Evolutionary conservation across 1,140 invertebrate species (phyloP), one percentile per base, ranked within the genome.

Genomic region (Tetragonula clypearis): DNA sequence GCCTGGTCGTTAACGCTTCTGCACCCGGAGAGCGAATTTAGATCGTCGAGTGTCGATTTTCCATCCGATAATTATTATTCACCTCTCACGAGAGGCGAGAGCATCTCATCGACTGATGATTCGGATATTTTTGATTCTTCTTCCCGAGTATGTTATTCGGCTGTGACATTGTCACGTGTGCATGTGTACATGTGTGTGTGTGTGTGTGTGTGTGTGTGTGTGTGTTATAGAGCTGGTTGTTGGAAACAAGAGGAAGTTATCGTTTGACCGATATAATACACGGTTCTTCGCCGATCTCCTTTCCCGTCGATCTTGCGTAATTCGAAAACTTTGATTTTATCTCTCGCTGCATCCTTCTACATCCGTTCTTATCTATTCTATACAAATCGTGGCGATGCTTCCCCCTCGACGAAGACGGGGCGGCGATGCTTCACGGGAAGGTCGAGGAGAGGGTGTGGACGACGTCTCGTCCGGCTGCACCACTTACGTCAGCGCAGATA

Each of bases 401-500:
- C 14, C 21, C 26, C 12, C 11, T 21, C 56, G 0, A 17, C 49
- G 11, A 55, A 17, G 69, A 19, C 8, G 5, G 66, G 23, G 49
- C 79, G 68, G 49, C 79, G 68, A 86, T 87, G 85, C 82, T 88
- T 82, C 84, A 86, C 75, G 84, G 87, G 77, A 49, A 49, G 84
- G 81, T 80, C 79, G 74, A 53, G 58, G 58, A 53, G 30, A 62
- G 55, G 19, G 58, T 56, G 66, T 66, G 58, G 53, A 65, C 23
- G 30, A 58, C 49, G 21, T 74, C 77, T 68, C 69, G 55, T 71
- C 53, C 60, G 68, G 53, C 21, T 75, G 86, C 69, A 65, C 68
- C 85, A 89, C 81, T 88, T 86, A 89, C 78, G 87, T 81, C 87
- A 86, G 53, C 73, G 21, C 68, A 74, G 77, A 87, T 88, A 88